Base-by-base conservation (phyloP, 1,140 invertebrate species). In the Potamilus streckersoni region DNA sequence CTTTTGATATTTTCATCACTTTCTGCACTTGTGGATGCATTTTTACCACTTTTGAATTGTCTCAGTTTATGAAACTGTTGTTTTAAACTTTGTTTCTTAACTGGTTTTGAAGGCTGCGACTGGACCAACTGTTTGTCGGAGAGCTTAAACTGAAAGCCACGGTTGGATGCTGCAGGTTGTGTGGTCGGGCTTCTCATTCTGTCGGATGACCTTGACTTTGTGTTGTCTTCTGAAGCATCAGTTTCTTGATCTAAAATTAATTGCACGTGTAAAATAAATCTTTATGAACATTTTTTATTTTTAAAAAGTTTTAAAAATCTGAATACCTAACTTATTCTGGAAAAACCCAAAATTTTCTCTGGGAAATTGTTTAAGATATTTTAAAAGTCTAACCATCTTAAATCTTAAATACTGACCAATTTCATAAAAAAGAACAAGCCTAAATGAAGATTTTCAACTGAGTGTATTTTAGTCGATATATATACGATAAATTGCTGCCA, bases 11-110 rank as follows among this genome's bases (percentile, higher is more conserved):
- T 62, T 74, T 16, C 57, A 19, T 23, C n/a, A 0, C 13, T 23
- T 17, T 69, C 69, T 64, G 27, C 64, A 38, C 65, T 63, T 5
- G 6, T 64, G 38, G 59, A 17, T 23, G 56, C 27, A 68, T 31
- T 55, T 72, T 73, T 73, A n/a, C 58, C 63, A 64, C 20, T 59
- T 56, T 69, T 61, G 4, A 23, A 61, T 14, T 27, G 31, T 27
- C 19, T 64, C 55, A 58, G 56, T 76, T 38, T 61, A 5, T 15
- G 20, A 27, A 61, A 61, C 61, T 70, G 27, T 67, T 71, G 65
- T 49, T 56, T 19, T 38, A 23, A 19, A 27, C 12, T 70, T 70
- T 56, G 20, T 55, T 65, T 38, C 31, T 55, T 59, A 20, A 58
- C 14, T 31, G 66, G 58, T 76, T 38, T 19, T 76, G 38, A 27